phyloP scores from a whole-genome alignment of 37 sponge, comb jelly and placozoan species.

The Crambe crambe region DNA sequence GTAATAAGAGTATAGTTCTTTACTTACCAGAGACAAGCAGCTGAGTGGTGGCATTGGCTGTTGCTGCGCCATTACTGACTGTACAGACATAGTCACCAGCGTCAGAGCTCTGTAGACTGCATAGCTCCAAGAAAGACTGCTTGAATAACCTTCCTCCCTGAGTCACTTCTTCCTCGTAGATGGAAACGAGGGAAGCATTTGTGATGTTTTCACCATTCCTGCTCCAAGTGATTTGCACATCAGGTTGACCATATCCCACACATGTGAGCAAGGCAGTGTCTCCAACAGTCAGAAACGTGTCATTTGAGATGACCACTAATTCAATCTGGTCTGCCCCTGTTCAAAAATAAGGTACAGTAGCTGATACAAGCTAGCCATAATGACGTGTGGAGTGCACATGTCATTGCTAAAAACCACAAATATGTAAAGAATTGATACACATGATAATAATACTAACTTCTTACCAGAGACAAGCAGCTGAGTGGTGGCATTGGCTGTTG shows the following conservation, averaged over 20 bases:
- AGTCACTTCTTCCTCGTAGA: constrained; percentile 13
- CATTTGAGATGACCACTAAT: constrained; percentile 1
- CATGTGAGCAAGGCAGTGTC: constrained; percentile 13
- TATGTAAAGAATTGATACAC: no score
- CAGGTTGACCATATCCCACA: constrained; percentile 23
- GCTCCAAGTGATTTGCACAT: constrained; percentile 16
- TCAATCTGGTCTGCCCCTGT: not conserved
- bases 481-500: not conserved
- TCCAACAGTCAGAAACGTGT: constrained; percentile 9
- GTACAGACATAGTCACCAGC: constrained; percentile 16
- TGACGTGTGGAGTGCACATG: no score
- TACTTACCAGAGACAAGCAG: not conserved
- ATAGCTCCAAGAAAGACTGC: constrained; percentile 34
- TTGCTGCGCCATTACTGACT: not conserved
- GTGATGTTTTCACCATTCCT: constrained; percentile 4
- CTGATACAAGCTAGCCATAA: no score
- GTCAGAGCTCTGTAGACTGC: constrained; percentile 14
- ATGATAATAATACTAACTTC: not conserved
- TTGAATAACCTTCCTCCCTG: not conserved
- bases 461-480: constrained; percentile 5
- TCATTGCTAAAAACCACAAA: no score
- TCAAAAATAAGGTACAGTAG: not conserved
- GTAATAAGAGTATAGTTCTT: no score
- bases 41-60: not conserved
- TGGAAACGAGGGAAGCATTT: constrained; percentile 19